phyloP scores from a whole-genome alignment of 37 sponge, comb jelly and placozoan genomes.

The Oopsacas minuta region DNA sequence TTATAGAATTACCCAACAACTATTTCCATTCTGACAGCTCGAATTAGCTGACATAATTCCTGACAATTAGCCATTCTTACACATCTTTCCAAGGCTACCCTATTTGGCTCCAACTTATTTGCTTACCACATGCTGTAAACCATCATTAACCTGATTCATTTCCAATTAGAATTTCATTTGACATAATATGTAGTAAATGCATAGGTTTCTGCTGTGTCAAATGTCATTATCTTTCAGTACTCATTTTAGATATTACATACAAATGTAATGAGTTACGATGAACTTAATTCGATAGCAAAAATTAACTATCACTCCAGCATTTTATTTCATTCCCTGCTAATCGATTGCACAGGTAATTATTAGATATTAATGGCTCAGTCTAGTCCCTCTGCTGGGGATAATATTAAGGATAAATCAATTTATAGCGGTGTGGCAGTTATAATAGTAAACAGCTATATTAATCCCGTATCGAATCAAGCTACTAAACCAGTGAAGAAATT shows the following conservation, averaged over 20 bases:
- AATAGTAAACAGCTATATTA: background rate
- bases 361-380: background rate
- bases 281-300: background rate
- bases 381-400: background rate
- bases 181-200: too few species aligned
- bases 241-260: background rate
- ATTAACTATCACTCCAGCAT: background rate
- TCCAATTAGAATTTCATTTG: background rate
- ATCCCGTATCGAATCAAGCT: background rate
- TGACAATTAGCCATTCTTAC: background rate
- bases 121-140: background rate
- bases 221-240: background rate
- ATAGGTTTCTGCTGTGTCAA: too few species aligned
- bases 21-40: too few species aligned
- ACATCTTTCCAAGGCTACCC: background rate
- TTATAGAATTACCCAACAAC: too few species aligned
- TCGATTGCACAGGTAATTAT: background rate
- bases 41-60: too few species aligned
- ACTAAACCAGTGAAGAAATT: background rate
- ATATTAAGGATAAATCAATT: background rate
- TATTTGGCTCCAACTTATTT: background rate
- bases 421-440: conserved; percentile 13
- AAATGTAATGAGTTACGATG: background rate
- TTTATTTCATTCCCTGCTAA: background rate
- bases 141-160: background rate